These are phyloP conservation scores for Psittacula echo DNA, from an alignment of 2,797 vertebrate species.

Conservation along the genomic window DNA sequence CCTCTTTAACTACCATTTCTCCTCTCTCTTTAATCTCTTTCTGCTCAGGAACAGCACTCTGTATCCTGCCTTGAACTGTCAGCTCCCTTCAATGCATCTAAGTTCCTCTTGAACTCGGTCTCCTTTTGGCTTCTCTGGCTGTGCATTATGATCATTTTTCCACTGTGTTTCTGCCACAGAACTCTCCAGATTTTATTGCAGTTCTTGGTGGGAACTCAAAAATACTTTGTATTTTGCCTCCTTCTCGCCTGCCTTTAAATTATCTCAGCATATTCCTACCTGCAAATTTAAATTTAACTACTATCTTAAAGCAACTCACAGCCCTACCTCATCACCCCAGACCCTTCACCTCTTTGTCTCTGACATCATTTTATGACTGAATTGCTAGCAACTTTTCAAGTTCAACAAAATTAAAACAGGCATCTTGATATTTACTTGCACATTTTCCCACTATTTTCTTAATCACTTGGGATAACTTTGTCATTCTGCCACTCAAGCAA, in stretches of 20 bases:
- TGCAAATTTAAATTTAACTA: not conserved
- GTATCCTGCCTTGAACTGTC: constrained; percentile 7
- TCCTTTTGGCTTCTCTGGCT: not conserved
- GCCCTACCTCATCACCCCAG: not conserved
- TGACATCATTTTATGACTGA: not conserved
- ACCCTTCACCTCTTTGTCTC: rapidly evolving
- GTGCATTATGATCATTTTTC: not conserved
- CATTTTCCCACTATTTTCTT: not conserved
- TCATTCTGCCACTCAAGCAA: not conserved
- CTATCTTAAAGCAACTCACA: not conserved
- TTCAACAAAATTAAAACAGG: not conserved
- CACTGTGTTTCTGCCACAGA: not conserved
- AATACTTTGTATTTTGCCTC: not conserved
- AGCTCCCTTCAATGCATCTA: not conserved
- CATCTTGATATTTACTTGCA: not conserved
- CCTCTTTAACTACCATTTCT: not conserved
- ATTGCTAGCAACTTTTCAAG: not conserved
- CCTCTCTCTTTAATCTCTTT: constrained; percentile 11
- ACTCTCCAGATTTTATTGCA: not conserved
- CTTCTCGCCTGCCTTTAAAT: not conserved
- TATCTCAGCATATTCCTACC: not conserved
- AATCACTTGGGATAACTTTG: not conserved
- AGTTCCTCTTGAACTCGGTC: not conserved
- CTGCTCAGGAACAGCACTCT: not conserved
- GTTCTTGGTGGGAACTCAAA: not conserved